phyloP scores from a whole-genome alignment of 1,140 invertebrate genomes.

The Saccostrea cuccullata region DNA sequence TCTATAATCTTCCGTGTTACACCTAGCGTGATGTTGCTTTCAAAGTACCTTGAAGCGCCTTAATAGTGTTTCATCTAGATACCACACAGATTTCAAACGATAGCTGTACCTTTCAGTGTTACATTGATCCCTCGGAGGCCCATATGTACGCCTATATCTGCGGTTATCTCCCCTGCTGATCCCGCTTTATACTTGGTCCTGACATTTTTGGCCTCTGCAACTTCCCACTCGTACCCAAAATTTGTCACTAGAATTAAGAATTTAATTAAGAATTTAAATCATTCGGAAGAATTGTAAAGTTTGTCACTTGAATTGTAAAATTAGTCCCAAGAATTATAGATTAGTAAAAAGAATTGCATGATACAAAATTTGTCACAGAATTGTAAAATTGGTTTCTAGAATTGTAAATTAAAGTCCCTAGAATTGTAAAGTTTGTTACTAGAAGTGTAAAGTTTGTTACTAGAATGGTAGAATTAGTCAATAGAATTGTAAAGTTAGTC shows the following conservation, averaged over 20 bases:
- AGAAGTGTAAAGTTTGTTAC: conserved; percentile 73
- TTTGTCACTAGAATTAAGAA: conserved; percentile 85
- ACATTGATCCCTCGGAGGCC: conserved; percentile 97
- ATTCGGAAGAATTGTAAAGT: conserved; percentile 79
- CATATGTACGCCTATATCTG: conserved; percentile 93
- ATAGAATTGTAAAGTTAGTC: too few species aligned
- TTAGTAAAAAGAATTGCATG: too few species aligned
- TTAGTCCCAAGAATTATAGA: too few species aligned
- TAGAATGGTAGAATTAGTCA: too few species aligned
- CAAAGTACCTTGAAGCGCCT: too few species aligned
- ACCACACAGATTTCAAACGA: neutral
- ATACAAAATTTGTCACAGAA: too few species aligned
- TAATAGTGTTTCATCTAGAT: too few species aligned
- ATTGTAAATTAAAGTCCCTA: too few species aligned
- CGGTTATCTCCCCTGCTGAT: conserved; percentile 91
- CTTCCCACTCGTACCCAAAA: conserved; percentile 96
- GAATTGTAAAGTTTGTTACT: conserved; percentile 87
- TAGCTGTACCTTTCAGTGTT: conserved; percentile 91
- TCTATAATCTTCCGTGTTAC: too few species aligned
- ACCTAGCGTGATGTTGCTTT: too few species aligned
- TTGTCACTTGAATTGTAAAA: conserved; percentile 87
- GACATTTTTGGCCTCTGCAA: conserved; percentile 87
- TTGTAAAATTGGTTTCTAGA: conserved; percentile 88
- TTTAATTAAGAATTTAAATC: too few species aligned
- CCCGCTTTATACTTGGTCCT: conserved; percentile 94